Evolutionary conservation across 2,888 invertebrate genomes (phyloP), one percentile per base, ranked within the genome.

Genomic region (Nyleta sp.): DNA sequence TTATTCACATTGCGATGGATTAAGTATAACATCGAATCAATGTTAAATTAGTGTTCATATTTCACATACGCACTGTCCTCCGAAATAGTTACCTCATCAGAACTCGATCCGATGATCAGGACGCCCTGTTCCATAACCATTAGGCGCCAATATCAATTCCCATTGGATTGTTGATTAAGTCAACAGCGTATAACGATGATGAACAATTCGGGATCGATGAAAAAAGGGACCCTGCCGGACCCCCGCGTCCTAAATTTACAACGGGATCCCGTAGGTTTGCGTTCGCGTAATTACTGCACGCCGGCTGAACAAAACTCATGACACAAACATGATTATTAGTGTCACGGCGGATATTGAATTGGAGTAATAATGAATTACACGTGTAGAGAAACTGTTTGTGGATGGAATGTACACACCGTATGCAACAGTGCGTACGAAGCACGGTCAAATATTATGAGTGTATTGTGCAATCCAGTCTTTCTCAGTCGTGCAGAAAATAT

Each of bases 301-400:
- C 20, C 20, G 52, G 17, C 6, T 46, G 50, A 50, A 62, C 71
- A 46, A 64, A 70, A 68, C 31, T 59, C 59, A 15, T 53, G 53
- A 59, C 50, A 60, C 65, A 71, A 65, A 65, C 59, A 46, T 65
- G 38, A 77, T 64, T 76, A 71, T 57, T 42, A 71, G 59, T 71
- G 65, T 65, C 53, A 59, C 8, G 20, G 10, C 40, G 40, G 18
- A 42, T 71, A 53, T 60, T 59, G 59, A 67, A 71, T 65, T 59
- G 8, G 31, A 57, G 31, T 65, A 60, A 77, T 72, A 72, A 71
- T 77, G 60, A 67, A 72, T 72, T 72, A 77, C 65, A 60, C 44
- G 60, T 72, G 59, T 50, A 48, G 60, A 57, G 67, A 60, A 71
- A 67, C 57, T 75, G 60, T 74, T 71, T 60, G 64, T 57, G 52